These are phyloP conservation scores for Stigmatopora argus DNA, from an alignment of 2,113 vertebrate genomes.

Conservation along the genomic window DNA sequence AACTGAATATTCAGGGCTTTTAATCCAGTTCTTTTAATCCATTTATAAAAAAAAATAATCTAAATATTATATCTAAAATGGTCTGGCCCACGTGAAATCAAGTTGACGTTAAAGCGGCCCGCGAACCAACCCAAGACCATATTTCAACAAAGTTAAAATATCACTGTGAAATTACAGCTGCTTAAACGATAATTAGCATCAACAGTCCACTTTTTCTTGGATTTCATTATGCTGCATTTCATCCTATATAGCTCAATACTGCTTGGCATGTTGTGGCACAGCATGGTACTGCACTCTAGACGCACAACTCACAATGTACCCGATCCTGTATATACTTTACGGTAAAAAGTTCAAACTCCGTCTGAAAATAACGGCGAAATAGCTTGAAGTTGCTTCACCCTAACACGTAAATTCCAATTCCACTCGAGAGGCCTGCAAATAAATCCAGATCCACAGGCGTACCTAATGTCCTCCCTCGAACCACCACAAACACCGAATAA, in stretches of 20 bases:
- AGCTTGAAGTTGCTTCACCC: background rate
- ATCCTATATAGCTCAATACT: background rate
- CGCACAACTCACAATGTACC: background rate
- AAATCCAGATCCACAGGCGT: background rate
- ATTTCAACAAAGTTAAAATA: too few species aligned
- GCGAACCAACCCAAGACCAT: too few species aligned
- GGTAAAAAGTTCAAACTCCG: background rate
- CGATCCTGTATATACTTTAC: background rate
- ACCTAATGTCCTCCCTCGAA: background rate
- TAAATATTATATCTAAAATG: too few species aligned
- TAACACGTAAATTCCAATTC: background rate
- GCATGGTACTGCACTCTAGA: background rate
- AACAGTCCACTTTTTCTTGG: too few species aligned
- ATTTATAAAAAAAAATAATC: too few species aligned
- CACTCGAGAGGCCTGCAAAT: background rate
- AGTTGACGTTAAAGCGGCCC: too few species aligned
- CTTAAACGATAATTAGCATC: too few species aligned
- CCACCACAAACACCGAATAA: background rate
- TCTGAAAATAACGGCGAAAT: background rate
- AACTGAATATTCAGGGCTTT: too few species aligned
- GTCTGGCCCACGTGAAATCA: too few species aligned
- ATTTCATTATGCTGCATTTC: background rate
- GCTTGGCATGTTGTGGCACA: background rate
- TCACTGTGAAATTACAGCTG: too few species aligned
- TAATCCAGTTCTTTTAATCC: too few species aligned